Base-by-base conservation (phyloP, 2,113 vertebrate species). In the Paradoxurus hermaphroditus region DNA sequence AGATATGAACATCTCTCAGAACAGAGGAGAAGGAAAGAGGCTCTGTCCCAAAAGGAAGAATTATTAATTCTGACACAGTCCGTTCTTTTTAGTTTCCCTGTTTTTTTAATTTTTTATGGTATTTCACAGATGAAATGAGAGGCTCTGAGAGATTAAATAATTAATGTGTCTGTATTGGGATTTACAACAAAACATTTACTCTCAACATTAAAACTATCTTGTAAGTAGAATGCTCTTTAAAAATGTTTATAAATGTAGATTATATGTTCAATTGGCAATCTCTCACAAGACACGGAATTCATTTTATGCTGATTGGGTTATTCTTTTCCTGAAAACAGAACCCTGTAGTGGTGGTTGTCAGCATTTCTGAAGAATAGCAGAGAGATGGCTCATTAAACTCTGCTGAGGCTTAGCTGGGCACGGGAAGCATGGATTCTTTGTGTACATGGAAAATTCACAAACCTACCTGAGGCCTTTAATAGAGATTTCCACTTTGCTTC, bases 181-280 rank as follows among this genome's bases (percentile, higher is more conserved):
- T 89, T 95, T 70, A 94, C 46, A 39, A 39, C 67, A 84, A 21
- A 91, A 78, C 29, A 5, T 83, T 91, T 46, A 72, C 19, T 51
- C 13, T 90, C 27, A 67, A 27, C 79, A n/a, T 83, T 95, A 96
- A 81, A 85, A 31, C 18, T 85, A 29, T 77, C 36, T 65, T 63
- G 16, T 34, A 72, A 63, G 29, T 84, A 82, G 77, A 93, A 78
- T 88, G 3, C 3, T n/a, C 49, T 88, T 96, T 78, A 51, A 92
- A 84, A 51, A 79, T 68, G 46, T 87, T 89, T 96, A 14, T 63
- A 91, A 88, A 27, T 94, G 34, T 95, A 51, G 21, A 46, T 88
- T 65, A 81, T 86, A 21, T 96, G 67, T 86, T 86, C 87, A 93
- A 70, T 14, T 93, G 44, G 70, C 41, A 94, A 4, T 79, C 59